A percentile compares a stretch with the other conserved stretches of the same genome.
phyloP scores from a whole-genome alignment of 2,797 vertebrate species.

The Anguilla marmorata region DNA sequence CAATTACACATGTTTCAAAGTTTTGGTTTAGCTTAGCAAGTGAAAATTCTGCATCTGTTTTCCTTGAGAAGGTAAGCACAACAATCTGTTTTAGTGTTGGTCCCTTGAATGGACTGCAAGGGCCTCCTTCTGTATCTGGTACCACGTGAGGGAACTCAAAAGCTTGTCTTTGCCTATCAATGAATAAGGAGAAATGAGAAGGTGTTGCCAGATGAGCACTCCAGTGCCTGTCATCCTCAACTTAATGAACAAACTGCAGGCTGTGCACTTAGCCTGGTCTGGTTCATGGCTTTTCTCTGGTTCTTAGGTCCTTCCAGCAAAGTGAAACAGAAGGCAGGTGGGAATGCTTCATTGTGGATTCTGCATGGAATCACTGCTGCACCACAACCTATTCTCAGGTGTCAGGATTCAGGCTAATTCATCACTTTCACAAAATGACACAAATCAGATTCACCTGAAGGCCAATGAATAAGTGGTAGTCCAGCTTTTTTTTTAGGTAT shows the following conservation, averaged over 20 bases:
- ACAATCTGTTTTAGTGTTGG: background rate
- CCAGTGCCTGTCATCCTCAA: background rate
- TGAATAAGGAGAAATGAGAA: background rate
- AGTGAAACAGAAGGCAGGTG: background rate
- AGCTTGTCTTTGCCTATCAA: background rate
- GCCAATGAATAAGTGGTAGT: background rate
- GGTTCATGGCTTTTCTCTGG: slow-evolving; percentile 6
- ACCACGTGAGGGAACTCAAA: background rate
- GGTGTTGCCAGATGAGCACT: background rate
- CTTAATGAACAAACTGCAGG: slow-evolving; percentile 10
- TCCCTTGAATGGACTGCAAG: background rate
- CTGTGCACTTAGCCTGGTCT: no score
- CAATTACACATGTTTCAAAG: background rate
- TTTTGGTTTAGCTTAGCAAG: background rate
- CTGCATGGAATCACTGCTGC: background rate
- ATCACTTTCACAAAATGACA: background rate
- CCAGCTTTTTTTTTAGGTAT: slow-evolving; percentile 26
- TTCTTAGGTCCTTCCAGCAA: background rate
- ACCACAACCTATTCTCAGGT: background rate
- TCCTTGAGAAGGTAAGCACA: background rate
- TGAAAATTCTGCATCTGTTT: background rate
- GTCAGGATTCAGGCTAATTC: background rate
- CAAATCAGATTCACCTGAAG: background rate
- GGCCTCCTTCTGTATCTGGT: background rate
- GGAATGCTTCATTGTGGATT: background rate